Evolutionary conservation across 2,113 vertebrate genomes (phyloP).

Genomic region (Candoia aspera): DNA sequence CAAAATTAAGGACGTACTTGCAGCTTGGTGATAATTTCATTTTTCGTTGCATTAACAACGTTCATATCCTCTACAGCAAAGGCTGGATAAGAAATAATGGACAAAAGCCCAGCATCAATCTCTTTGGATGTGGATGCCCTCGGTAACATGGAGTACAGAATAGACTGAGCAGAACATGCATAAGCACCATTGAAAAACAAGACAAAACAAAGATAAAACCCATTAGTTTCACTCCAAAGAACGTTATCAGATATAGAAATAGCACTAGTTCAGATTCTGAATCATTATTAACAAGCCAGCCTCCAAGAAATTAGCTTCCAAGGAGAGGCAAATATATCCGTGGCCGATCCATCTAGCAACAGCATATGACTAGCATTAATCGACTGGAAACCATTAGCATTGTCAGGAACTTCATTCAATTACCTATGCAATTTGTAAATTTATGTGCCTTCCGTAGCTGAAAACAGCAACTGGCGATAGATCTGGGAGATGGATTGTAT

Average conservation of each 20-base stretch:
- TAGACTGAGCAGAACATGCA: conserved; percentile 79
- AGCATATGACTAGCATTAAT: neutral
- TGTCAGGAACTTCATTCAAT: neutral
- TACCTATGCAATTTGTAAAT: neutral
- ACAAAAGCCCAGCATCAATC: conserved; percentile 95
- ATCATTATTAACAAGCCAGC: conserved; percentile 15
- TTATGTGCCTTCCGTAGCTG: neutral
- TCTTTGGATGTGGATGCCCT: conserved; percentile 97
- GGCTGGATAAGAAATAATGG: conserved; percentile 95
- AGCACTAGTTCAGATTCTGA: conserved; percentile 1
- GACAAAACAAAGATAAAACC: conserved; percentile 38
- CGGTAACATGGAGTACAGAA: conserved; percentile 97
- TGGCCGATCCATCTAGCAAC: neutral
- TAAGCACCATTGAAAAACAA: neutral
- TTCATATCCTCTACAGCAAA: conserved; percentile 96
- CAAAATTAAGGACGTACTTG: conserved; percentile 78
- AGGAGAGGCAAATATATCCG: neutral
- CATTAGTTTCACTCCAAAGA: conserved; percentile 26
- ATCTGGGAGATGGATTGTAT: neutral
- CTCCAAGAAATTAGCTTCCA: conserved; percentile 21
- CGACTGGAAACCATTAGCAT: neutral
- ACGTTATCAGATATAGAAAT: conserved; percentile 18
- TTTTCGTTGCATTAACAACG: conserved; percentile 92
- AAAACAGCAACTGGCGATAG: neutral
- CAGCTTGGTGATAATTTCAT: conserved; percentile 93